Evolutionary conservation across 2,888 invertebrate genomes (phyloP).

Genomic region (Penaeus monodon): DNA sequence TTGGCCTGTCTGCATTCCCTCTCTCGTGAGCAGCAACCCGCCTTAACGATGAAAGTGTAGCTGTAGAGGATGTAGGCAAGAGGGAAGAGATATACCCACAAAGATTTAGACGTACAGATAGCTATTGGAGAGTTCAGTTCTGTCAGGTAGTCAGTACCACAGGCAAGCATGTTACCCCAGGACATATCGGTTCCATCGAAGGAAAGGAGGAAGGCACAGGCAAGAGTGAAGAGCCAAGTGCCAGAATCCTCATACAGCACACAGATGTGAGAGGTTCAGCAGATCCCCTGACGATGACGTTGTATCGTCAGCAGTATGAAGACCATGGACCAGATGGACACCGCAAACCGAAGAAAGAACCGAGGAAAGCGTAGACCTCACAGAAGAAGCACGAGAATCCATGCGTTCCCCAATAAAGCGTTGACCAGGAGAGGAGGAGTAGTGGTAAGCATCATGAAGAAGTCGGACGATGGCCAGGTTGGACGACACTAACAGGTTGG

Average conservation of each 20-base stretch:
- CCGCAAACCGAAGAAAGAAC: conserved; percentile 70
- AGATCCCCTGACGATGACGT: conserved; percentile 69
- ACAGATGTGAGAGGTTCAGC: too few relatives aligned
- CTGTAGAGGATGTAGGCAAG: conserved; percentile 69
- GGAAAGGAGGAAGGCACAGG: too few relatives aligned
- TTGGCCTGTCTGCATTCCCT: conserved; percentile 66
- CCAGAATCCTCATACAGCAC: too few relatives aligned
- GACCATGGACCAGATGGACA: conserved; percentile 71
- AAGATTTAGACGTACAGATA: too few relatives aligned
- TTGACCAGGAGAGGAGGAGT: conserved; percentile 69
- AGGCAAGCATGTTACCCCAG: too few relatives aligned
- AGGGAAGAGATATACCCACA: conserved; percentile 65
- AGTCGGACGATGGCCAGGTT: conserved; percentile 69
- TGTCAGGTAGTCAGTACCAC: conserved; percentile 69
- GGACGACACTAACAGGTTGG: conserved; percentile 69
- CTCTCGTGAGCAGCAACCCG: conserved; percentile 68
- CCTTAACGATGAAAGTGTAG: conserved; percentile 69
- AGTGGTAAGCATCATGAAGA: too few relatives aligned
- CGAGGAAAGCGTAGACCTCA: conserved; percentile 70
- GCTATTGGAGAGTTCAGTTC: conserved; percentile 47
- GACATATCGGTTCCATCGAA: too few relatives aligned
- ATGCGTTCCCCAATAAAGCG: conserved; percentile 70
- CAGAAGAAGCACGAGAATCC: conserved; percentile 68
- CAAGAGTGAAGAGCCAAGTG: too few relatives aligned
- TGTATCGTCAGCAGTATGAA: conserved; percentile 70